phyloP scores from a whole-genome alignment of 2,888 invertebrate species.

The Drosophila acutilabella region DNA sequence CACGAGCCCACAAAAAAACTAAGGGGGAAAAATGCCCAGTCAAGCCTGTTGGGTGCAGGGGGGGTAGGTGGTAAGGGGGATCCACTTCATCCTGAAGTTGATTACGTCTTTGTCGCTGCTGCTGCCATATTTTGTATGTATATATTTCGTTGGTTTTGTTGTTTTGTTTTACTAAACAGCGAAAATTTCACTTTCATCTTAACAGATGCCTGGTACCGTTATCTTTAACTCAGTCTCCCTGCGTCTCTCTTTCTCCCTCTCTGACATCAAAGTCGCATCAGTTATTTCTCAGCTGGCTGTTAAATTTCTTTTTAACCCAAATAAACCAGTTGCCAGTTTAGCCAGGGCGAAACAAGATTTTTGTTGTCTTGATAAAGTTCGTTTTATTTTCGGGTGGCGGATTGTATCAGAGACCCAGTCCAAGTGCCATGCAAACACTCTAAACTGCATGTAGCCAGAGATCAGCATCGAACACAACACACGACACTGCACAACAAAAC shows the following conservation, averaged over 20 bases:
- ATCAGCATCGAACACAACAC: constrained; percentile 36
- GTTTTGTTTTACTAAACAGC: constrained; percentile 39
- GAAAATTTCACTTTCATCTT: constrained; percentile 76
- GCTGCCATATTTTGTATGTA: constrained; percentile 51
- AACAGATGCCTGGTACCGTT: constrained; percentile 68
- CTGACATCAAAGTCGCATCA: constrained; percentile 48
- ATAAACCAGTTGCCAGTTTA: constrained; percentile 72
- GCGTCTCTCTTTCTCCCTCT: neutral
- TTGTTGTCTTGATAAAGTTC: constrained; percentile 43
- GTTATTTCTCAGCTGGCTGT: constrained; percentile 19
- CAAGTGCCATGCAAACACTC: constrained; percentile 63
- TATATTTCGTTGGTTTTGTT: constrained; percentile 28
- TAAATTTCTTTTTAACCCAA: constrained; percentile 81
- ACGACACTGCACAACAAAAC: constrained; percentile 14
- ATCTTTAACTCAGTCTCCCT: constrained; percentile 22
- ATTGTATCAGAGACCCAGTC: constrained; percentile 62
- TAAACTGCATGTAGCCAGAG: constrained; percentile 48
- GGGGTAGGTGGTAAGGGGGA: constrained; percentile 46
- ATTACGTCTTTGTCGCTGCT: constrained; percentile 70
- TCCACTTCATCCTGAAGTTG: constrained; percentile 80
- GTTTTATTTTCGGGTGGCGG: constrained; percentile 26
- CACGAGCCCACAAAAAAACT: constrained; percentile 19
- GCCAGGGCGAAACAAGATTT: constrained; percentile 55
- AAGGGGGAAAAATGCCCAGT: constrained; percentile 57
- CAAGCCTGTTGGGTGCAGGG: constrained; percentile 73